Evolutionary conservation across 2,113 vertebrate genomes (phyloP), one percentile per base, ranked within the genome.

Genomic region (Carassius carassius): DNA sequence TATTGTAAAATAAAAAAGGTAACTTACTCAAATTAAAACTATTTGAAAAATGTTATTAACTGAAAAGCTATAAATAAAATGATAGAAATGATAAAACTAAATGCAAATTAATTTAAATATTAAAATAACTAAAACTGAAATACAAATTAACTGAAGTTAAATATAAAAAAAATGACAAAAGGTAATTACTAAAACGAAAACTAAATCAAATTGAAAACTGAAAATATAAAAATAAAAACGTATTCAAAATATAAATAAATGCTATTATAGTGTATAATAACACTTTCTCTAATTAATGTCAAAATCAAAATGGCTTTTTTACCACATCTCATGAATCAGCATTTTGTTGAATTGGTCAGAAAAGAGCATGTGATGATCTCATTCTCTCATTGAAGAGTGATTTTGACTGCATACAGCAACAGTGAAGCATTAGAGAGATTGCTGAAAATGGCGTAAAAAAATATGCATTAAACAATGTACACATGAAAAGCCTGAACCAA

Each of bases 341-440:
- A 4, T 3, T 51, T 16, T 51, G 49, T 16, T 51, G 49, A 51
- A 16, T 3, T 58, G 54, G 17, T 76, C 7, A 10, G 41, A 81
- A 32, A n/a, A 23, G 47, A 17, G 44, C 63, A 41, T 9, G 35
- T 56, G 11, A 16, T 32, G 19, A 9, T 54, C 47, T 32, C 60
- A 49, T 81, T n/a, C 23, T 67, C 32, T 69, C 65, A 37, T 32
- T 69, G 17, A 69, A 69, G 14, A 29, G 79, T 51, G 17, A 49
- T 12, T 29, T 29, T 29, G 47, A 67, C 17, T 17, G 23, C 78
- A 25, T 23, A 47, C 25, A 35, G 25, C 13, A 32, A 76, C 49
- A 56, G 5, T 32, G 1, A 13, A 10, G 65, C 78, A 81, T 81
- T 82, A 82, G 54, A 63, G 49, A 60, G 69, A 60, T 83, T 47